Conservation (phyloP, 2,797 vertebrate species). For the Valencia hispanica region DNA sequence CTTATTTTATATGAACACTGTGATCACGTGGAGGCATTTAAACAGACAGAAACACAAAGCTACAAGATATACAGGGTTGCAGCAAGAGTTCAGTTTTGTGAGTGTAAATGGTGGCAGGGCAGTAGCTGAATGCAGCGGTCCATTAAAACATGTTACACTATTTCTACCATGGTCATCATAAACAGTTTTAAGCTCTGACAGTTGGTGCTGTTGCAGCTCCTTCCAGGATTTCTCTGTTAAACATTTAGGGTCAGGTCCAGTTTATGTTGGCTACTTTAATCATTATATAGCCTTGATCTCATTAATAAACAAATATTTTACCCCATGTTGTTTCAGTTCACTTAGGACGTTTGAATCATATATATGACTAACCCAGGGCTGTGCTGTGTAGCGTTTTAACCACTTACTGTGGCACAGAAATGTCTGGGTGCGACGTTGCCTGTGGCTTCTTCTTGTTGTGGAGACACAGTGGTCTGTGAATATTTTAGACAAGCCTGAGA, state of each 20-base stretch:
- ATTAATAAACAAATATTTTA: conserved; percentile 29
- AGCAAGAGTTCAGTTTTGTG: background rate
- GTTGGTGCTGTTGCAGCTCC: background rate
- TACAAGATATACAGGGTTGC: background rate
- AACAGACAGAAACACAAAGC: conserved; percentile 2
- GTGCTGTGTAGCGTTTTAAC: conserved; percentile 29
- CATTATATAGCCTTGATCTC: background rate
- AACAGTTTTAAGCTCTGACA: background rate
- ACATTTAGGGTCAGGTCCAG: background rate
- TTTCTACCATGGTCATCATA: background rate
- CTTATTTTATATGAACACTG: background rate
- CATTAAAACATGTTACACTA: background rate
- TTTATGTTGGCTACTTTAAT: conserved; percentile 25
- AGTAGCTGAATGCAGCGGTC: background rate
- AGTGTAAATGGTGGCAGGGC: background rate
- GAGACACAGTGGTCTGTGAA: conserved; percentile 29
- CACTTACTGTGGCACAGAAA: conserved; percentile 50
- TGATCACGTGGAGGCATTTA: background rate
- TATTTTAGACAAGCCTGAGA: conserved; percentile 51
- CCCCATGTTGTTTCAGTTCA: conserved; percentile 25
- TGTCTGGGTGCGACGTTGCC: conserved; percentile 28
- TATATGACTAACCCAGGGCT: conserved; percentile 45
- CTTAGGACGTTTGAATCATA: conserved; percentile 42
- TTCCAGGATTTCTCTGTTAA: background rate
- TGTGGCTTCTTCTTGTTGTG: conserved; percentile 50